A percentile compares a stretch with the other conserved stretches of the same genome.
Evolutionary conservation across 2,797 vertebrate species (phyloP).

Genomic region (Ciconia nigra): DNA sequence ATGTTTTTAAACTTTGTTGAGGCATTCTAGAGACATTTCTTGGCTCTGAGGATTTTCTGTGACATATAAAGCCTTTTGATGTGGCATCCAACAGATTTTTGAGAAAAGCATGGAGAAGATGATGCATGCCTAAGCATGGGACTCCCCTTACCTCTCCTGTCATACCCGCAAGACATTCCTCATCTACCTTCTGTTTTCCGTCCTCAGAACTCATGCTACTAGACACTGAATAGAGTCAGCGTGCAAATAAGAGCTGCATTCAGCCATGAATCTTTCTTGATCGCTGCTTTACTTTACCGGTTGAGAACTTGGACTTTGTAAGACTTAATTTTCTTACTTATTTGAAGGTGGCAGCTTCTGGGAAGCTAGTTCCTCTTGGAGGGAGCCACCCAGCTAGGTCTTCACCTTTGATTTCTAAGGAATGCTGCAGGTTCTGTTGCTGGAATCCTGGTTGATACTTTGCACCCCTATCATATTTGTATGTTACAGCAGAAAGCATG

Average conservation of each 20-base stretch:
- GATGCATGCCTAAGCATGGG: neutral
- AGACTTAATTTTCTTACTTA: neutral
- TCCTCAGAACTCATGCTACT: neutral
- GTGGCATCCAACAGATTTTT: neutral
- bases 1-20: neutral
- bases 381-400: neutral
- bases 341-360: neutral
- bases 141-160: neutral
- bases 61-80: neutral
- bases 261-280: neutral
- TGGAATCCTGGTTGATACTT: neutral
- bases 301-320: neutral
- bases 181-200: neutral
- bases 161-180: neutral
- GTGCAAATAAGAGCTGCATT: neutral
- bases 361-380: neutral
- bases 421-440: neutral
- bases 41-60: neutral
- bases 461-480: neutral
- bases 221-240: neutral
- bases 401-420: neutral
- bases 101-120: neutral
- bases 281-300: neutral
- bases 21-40: neutral
- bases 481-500: neutral